Percentiles rank a stretch among this genome's conserved stretches.
phyloP scores from a whole-genome alignment of 2,888 invertebrate species.

The Pandemis cinnamomeana region DNA sequence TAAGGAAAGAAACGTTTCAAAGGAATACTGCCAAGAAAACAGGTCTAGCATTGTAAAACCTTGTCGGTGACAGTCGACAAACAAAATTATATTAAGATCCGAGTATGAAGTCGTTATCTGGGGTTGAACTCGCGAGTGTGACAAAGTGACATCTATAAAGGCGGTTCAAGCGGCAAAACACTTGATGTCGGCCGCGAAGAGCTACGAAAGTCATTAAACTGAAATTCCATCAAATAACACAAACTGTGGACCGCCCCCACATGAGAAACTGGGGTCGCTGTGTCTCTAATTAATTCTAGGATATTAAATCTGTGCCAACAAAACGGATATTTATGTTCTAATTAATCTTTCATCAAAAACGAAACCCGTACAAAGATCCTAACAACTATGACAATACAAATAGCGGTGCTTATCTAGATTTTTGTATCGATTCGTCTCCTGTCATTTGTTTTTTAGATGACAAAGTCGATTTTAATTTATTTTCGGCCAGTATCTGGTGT shows the following conservation, averaged over 20 bases:
- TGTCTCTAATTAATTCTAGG: constrained; percentile 31
- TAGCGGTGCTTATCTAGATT: background rate
- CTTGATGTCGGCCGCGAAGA: constrained; percentile 61
- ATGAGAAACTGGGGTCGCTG: constrained; percentile 21
- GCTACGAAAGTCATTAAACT: constrained; percentile 55
- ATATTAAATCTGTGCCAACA: constrained; percentile 30
- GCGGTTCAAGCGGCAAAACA: constrained; percentile 71
- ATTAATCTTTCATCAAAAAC: constrained; percentile 4
- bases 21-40: constrained; percentile 30
- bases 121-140: constrained; percentile 67
- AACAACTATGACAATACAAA: background rate
- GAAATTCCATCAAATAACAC: constrained; percentile 41
- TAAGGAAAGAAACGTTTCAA: constrained; percentile 32
- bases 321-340: constrained; percentile 25
- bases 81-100: constrained; percentile 54
- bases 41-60: constrained; percentile 39
- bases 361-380: background rate
- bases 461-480: background rate
- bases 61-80: constrained; percentile 52
- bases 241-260: constrained; percentile 26
- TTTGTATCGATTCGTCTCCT: background rate
- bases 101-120: constrained; percentile 69
- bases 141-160: constrained; percentile 76
- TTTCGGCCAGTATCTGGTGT: background rate
- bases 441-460: background rate